These are phyloP conservation scores for Pachyrhynchus sulphureomaculatus DNA, from an alignment of 1,140 invertebrate species.

Conservation along the genomic window DNA sequence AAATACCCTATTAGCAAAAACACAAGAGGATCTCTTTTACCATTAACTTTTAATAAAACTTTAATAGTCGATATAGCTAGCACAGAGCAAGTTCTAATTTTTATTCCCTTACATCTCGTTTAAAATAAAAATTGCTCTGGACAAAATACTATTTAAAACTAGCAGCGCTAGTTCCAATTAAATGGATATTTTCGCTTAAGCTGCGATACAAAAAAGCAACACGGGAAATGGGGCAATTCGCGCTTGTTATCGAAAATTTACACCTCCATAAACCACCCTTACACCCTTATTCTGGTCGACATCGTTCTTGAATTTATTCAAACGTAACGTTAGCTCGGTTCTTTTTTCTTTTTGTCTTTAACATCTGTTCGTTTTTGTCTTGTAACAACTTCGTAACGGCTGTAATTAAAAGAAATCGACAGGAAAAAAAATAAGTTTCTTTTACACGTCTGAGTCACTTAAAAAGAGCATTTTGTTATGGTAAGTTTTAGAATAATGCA, in stretches of 20 bases:
- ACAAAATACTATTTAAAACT: slow-evolving; percentile 10
- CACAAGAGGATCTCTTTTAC: too few species aligned
- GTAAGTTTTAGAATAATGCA: too few species aligned
- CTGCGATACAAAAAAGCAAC: slow-evolving; percentile 22
- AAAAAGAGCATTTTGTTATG: too few species aligned
- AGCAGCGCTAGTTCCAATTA: slow-evolving; percentile 26
- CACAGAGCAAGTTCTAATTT: slow-evolving; percentile 3
- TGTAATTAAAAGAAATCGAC: not conserved
- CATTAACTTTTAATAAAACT: too few species aligned
- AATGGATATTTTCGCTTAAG: slow-evolving; percentile 25
- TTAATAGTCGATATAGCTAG: not conserved
- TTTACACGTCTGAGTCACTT: too few species aligned
- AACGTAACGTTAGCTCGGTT: slow-evolving; percentile 10
- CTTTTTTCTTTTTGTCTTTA: not conserved
- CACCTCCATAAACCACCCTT: slow-evolving; percentile 26
- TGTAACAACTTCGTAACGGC: not conserved
- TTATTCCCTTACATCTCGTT: not conserved
- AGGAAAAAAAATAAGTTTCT: too few species aligned
- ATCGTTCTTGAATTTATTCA: slow-evolving; percentile 23
- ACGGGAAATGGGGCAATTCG: slow-evolving; percentile 13
- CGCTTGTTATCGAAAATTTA: slow-evolving; percentile 32
- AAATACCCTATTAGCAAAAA: too few species aligned
- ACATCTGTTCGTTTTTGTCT: not conserved
- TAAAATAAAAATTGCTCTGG: slow-evolving; percentile 1
- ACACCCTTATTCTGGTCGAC: slow-evolving; percentile 8